phyloP scores from a whole-genome alignment of 53 echinoderm and acorn worm species.

The Actinopyga echinites region DNA sequence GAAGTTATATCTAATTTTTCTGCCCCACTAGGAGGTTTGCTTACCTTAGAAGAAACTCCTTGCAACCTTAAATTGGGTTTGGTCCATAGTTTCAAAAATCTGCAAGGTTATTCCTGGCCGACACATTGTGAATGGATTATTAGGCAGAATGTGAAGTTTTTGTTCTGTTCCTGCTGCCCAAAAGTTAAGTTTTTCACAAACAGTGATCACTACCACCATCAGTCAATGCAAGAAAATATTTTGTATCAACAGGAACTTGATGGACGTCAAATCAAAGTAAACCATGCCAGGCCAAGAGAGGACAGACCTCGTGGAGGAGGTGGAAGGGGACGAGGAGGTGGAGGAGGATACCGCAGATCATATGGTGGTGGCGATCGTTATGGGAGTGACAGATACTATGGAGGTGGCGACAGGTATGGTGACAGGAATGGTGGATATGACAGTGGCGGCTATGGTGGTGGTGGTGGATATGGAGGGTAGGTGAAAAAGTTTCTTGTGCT shows the following conservation, averaged over 20 bases:
- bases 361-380: background rate
- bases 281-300: background rate
- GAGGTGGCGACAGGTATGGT: background rate
- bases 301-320: conserved; percentile 1
- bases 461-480: conserved; percentile 7
- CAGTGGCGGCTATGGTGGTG: background rate
- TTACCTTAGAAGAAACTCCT: no score
- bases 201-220: no score
- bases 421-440: background rate
- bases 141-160: no score
- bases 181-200: no score
- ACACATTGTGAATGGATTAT: no score
- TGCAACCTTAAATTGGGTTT: no score
- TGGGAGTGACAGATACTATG: background rate
- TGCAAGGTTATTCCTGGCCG: no score
- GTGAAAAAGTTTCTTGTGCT: background rate
- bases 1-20: no score
- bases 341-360: conserved; percentile 1
- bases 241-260: background rate
- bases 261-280: background rate
- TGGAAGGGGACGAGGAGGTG: background rate
- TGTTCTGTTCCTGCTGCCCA: no score
- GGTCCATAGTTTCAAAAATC: no score
- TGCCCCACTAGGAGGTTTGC: no score
- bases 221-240: background rate